Evolutionary conservation across 2,113 vertebrate species (phyloP).

Genomic region (Macrotus californicus): DNA sequence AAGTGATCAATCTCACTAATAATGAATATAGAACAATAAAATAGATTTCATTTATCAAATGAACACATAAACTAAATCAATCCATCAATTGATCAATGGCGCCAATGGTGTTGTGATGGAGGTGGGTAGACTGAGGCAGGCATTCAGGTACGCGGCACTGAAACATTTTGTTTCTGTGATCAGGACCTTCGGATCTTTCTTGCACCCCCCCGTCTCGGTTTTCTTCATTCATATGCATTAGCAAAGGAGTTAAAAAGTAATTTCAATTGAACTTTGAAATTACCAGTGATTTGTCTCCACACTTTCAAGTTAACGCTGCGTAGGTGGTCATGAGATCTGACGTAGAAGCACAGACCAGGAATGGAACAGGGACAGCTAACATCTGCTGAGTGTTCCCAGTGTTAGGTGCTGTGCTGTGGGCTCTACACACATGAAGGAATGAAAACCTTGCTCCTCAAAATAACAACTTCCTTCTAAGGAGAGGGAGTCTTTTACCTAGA

Average conservation of each 20-base stretch:
- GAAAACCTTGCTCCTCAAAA: background rate
- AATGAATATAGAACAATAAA: background rate
- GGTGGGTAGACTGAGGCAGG: too few relatives aligned
- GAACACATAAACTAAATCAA: background rate
- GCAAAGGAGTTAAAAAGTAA: background rate
- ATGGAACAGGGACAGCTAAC: background rate
- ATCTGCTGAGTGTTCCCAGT: background rate
- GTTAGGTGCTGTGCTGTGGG: background rate
- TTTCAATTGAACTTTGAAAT: background rate
- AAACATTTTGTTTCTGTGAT: background rate
- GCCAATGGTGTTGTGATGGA: background rate
- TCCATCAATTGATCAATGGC: too few relatives aligned
- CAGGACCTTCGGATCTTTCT: background rate
- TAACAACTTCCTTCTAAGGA: background rate
- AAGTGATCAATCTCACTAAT: background rate
- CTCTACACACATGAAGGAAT: background rate
- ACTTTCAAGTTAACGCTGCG: background rate
- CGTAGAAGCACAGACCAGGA: background rate
- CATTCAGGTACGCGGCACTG: too few relatives aligned
- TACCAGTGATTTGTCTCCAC: background rate
- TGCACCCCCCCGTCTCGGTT: background rate
- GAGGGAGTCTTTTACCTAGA: background rate
- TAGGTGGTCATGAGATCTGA: background rate
- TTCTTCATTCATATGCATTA: background rate
- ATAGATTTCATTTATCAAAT: background rate